Base-by-base conservation (phyloP, 1,140 invertebrate genomes). In the Berghia stephanieae region DNA sequence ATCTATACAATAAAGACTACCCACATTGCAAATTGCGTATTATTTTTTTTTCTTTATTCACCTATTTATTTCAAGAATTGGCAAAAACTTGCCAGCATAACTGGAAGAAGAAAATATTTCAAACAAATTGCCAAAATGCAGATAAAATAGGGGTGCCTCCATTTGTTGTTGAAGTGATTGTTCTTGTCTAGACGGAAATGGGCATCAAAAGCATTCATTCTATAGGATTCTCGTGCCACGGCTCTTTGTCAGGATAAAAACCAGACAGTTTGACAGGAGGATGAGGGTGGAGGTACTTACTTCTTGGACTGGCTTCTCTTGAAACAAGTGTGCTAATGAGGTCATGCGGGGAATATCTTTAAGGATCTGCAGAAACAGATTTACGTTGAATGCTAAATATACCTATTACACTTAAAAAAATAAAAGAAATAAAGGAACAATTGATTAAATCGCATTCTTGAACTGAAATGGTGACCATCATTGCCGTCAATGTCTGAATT, bases 271-370 rank as follows among this genome's bases (percentile, higher is more conserved):
- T n/a, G n/a, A n/a, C n/a, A n/a, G n/a, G n/a, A n/a, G n/a, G n/a
- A n/a, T n/a, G n/a, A n/a, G n/a, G 34, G 49, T n/a, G n/a, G 66
- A 43, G 6, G 80, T 86, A 87, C 86, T 86, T 76, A 87, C 85
- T 86, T 88, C 84, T 78, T 87, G 86, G 31, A 87, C 83, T 70
- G 78, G 80, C 75, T 83, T 84, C 78, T 87, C 82, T 83, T 88
- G 85, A 79, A 87, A 84, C 79, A 88, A 84, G 76, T 86, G 86
- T 78, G 84, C 85, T 82, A 88, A 67, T 57, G 86, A 85, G 68
- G 85, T 87, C 86, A 88, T 87, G 81, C 86, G 79, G 31, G 85
- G 86, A 27, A 88, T 84, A 83, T 87, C 86, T 83, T 86, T 84
- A 77, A 86, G 80, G 73, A 87, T 87, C 83, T 88, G 84, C 55